Percentiles rank a stretch among this genome's conserved stretches.
phyloP scores from a whole-genome alignment of 2,797 vertebrate species.

The Halcyon leucocephala region DNA sequence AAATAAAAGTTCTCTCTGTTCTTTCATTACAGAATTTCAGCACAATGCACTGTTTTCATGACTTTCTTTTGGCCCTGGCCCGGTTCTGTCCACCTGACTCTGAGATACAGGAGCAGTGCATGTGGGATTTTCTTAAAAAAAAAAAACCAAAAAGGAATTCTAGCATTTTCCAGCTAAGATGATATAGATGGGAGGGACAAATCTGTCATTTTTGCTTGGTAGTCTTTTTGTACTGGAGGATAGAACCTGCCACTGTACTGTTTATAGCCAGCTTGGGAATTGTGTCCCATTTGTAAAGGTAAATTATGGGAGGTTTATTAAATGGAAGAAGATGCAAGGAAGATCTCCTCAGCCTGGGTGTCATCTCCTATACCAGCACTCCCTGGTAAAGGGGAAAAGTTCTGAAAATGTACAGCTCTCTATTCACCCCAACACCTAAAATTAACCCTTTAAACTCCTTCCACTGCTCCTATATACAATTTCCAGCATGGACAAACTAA shows the following conservation, averaged over 20 bases:
- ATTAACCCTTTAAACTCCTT: not conserved
- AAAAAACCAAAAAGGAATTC: not conserved
- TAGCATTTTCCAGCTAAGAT: not conserved
- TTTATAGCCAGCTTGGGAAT: not conserved
- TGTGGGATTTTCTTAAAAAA: not conserved
- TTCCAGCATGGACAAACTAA: constrained; percentile 54
- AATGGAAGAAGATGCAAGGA: not conserved
- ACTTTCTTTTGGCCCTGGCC: constrained; percentile 5
- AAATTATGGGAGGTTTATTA: not conserved
- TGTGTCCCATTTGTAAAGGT: not conserved
- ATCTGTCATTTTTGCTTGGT: not conserved
- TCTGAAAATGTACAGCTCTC: not conserved
- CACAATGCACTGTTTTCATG: not conserved
- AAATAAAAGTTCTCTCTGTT: not conserved
- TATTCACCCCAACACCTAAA: not conserved
- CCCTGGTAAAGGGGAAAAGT: not conserved
- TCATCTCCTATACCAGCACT: not conserved
- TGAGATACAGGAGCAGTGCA: constrained; percentile 49
- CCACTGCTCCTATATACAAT: constrained; percentile 39
- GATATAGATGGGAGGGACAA: not conserved
- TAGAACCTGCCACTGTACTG: not conserved
- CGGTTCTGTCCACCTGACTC: constrained; percentile 47
- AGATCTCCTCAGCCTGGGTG: not conserved
- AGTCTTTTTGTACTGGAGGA: not conserved
- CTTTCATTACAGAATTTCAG: constrained; percentile 23